phyloP scores from a whole-genome alignment of 2,888 invertebrate species.

The Drosophila greeni region DNA sequence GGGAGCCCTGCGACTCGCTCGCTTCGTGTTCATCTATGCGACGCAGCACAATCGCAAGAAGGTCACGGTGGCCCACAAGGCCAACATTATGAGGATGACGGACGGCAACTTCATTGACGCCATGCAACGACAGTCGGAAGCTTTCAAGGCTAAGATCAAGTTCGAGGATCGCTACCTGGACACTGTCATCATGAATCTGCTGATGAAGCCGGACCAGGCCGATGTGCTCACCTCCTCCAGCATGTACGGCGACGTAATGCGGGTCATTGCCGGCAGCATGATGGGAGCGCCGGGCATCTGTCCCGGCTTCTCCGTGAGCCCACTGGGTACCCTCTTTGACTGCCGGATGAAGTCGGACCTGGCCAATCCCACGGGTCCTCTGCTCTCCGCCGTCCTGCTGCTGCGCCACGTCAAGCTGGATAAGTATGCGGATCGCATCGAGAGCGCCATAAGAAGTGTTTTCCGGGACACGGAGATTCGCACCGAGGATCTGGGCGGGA shows the following conservation, averaged over 20 bases:
- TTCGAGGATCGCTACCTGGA: slow-evolving; percentile 99
- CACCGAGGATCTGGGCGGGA: slow-evolving; percentile 94
- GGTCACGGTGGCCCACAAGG: slow-evolving; percentile 98
- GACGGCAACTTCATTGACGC: slow-evolving; percentile 93
- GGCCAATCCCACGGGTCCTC: slow-evolving; percentile 95
- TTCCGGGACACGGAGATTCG: slow-evolving; percentile 91
- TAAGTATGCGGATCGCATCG: slow-evolving; percentile 88
- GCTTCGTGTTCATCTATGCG: slow-evolving; percentile 98
- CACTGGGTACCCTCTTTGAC: slow-evolving; percentile 87
- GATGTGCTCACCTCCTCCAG: slow-evolving; percentile 99
- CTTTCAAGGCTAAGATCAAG: slow-evolving; percentile 90
- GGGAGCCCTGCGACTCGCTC: slow-evolving; percentile 95
- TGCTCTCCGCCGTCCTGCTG: slow-evolving; percentile 94
- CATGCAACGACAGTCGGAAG: slow-evolving; percentile 90
- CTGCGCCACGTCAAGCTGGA: slow-evolving; percentile 92
- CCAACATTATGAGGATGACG: slow-evolving; percentile 99
- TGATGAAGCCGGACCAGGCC: slow-evolving; percentile 52
- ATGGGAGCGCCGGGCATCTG: slow-evolving; percentile 97
- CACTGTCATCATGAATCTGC: slow-evolving; percentile 77
- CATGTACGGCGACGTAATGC: slow-evolving; percentile 97
- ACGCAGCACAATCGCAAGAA: slow-evolving; percentile 93
- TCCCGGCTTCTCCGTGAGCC: slow-evolving; percentile 93
- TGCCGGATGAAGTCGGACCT: slow-evolving; percentile 95
- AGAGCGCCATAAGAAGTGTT: slow-evolving; percentile 87
- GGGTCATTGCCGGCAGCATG: slow-evolving; percentile 95